Conservation (phyloP, 2,113 vertebrate genomes). For the Chionodraco myersi region DNA sequence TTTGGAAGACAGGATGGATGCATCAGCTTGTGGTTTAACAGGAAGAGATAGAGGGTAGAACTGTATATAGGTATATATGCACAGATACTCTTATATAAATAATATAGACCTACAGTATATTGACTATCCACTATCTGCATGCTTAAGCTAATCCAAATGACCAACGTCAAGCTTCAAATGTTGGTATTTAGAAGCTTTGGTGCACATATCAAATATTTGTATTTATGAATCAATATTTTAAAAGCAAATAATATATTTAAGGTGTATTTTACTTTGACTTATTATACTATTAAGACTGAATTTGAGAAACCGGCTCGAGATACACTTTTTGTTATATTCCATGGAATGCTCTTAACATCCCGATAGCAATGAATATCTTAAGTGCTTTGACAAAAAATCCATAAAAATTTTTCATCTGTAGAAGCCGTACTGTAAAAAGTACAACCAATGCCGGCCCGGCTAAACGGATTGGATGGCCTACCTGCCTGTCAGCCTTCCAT, state of each 20-base stretch:
- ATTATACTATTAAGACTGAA: background rate
- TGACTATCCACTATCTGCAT: conserved; percentile 42
- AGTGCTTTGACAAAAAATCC: too few species aligned
- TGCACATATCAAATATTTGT: background rate
- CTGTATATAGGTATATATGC: conserved; percentile 27
- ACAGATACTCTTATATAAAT: conserved; percentile 41
- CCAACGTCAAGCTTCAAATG: too few species aligned
- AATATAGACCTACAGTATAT: conserved; percentile 4
- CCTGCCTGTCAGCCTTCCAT: too few species aligned
- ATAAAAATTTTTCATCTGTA: too few species aligned
- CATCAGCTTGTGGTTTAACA: background rate
- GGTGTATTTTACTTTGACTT: too few species aligned
- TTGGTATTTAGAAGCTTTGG: background rate
- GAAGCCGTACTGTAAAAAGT: too few species aligned
- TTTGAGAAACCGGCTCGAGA: too few species aligned
- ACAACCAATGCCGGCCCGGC: too few species aligned
- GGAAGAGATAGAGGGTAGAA: background rate
- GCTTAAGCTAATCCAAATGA: background rate
- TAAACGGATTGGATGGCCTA: too few species aligned
- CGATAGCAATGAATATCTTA: too few species aligned
- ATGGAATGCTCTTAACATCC: too few species aligned
- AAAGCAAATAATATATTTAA: background rate
- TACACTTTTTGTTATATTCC: too few species aligned
- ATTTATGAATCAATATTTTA: background rate
- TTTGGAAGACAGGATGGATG: background rate